phyloP scores from a whole-genome alignment of 2,113 vertebrate genomes.

The Engystomops pustulosus region DNA sequence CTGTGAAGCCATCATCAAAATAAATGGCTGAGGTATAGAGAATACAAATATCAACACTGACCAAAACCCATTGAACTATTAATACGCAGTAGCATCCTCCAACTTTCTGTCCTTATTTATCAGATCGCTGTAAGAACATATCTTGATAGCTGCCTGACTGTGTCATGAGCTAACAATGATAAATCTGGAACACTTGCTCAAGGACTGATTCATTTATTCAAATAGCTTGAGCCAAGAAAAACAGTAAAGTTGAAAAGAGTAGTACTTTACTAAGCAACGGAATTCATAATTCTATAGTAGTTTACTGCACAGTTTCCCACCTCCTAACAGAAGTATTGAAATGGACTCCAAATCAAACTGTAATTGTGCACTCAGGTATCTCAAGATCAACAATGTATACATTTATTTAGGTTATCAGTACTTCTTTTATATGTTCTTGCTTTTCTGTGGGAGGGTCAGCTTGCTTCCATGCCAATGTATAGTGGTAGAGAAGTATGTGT shows the following conservation, averaged over 20 bases:
- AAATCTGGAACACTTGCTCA: slow-evolving; percentile 37
- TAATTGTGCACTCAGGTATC: too few species aligned
- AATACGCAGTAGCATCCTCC: slow-evolving; percentile 18
- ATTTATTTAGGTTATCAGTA: too few species aligned
- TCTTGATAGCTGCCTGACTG: slow-evolving; percentile 38
- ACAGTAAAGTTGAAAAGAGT: too few species aligned
- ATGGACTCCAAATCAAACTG: too few species aligned
- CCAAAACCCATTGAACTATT: slow-evolving; percentile 15
- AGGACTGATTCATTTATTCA: slow-evolving; percentile 54
- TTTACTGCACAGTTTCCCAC: neutral
- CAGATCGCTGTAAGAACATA: slow-evolving; percentile 40
- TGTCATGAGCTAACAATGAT: slow-evolving; percentile 49
- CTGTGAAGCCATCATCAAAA: slow-evolving; percentile 17
- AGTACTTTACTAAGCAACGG: too few species aligned
- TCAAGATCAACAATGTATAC: too few species aligned
- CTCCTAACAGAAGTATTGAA: too few species aligned
- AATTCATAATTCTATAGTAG: neutral
- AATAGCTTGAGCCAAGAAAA: neutral
- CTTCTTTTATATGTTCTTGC: too few species aligned
- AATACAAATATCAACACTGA: slow-evolving; percentile 12
- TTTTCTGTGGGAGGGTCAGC: too few species aligned
- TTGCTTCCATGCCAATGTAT: too few species aligned
- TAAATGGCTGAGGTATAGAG: slow-evolving; percentile 3
- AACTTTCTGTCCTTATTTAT: slow-evolving; percentile 41
- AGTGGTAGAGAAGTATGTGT: too few species aligned